Evolutionary conservation across 1,140 invertebrate species (phyloP).

Genomic region (Hormaphis cornu): DNA sequence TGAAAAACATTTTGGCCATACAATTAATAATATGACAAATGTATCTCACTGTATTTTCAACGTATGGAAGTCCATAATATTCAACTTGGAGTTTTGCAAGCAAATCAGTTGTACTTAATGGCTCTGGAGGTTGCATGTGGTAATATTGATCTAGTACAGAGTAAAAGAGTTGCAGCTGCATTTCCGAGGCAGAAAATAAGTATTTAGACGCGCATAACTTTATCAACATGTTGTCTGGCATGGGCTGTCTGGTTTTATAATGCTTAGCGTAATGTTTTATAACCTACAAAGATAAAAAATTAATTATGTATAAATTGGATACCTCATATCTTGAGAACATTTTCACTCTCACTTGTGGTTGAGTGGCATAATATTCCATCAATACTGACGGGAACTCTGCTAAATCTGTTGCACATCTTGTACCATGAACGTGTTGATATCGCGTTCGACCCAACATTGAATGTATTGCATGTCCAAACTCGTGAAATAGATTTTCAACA

Average conservation of each 20-base stretch:
- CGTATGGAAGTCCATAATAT: constrained; percentile 79
- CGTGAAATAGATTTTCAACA: constrained; percentile 96
- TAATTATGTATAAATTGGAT: no score
- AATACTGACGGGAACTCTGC: constrained; percentile 96
- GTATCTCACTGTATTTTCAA: constrained; percentile 68
- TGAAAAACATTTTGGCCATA: neutral
- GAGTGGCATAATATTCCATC: constrained; percentile 95
- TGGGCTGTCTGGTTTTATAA: constrained; percentile 76
- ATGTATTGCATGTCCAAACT: constrained; percentile 98
- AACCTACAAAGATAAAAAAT: constrained; percentile 48
- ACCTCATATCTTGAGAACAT: no score
- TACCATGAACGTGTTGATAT: constrained; percentile 96
- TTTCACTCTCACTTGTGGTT: constrained; percentile 75
- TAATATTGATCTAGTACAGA: constrained; percentile 81
- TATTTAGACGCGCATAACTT: constrained; percentile 72
- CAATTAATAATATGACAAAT: constrained; percentile 29
- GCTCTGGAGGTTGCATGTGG: constrained; percentile 54
- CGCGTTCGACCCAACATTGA: constrained; percentile 92
- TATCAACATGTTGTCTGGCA: constrained; percentile 67
- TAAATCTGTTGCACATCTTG: constrained; percentile 92
- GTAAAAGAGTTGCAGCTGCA: constrained; percentile 86
- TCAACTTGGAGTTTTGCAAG: constrained; percentile 66
- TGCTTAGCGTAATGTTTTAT: constrained; percentile 80
- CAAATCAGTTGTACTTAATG: constrained; percentile 63
- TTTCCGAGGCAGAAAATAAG: constrained; percentile 79